Base-by-base conservation (phyloP, 1,140 invertebrate genomes). In the Oryzaephilus surinamensis region DNA sequence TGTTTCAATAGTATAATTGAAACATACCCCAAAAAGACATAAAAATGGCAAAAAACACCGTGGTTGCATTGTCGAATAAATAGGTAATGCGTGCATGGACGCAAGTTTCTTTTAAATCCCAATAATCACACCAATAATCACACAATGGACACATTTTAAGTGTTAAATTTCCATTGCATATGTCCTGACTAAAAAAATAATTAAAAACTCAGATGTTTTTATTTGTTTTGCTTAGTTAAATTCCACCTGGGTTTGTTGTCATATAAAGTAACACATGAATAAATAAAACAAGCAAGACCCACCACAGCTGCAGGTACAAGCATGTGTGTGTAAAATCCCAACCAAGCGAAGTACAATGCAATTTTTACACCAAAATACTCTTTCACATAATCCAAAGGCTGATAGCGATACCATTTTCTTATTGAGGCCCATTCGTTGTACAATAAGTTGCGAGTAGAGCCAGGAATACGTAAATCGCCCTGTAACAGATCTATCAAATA, bases 301-400 rank as follows among this genome's bases (percentile, higher is more conserved):
- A 91, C 76, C 32, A 92, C 57, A 2, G 89, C 82, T 2, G 91
- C 84, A 3, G 84, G 76, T n/a, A 92, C 74, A 37, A 98, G 61
- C 79, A 94, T 89, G 29, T 84, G 79, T 0, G 94, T 97, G 57
- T 98, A 98, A 63, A 88, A 98, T 20, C 93, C 94, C 12, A 97
- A 66, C 94, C 94, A 97, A 4, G 92, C 91, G 61, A 97, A 98
- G 62, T 97, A 98, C 21, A 94, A 64, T 19, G 79, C 69, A 47
- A 93, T 89, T 69, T 94, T 95, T 17, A 93, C 88, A 6, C 92
- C 92, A 68, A 95, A 94, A 63, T 96, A 96, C 42, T 84, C 76
- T 54, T 84, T 83, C 37, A 94, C 67, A 48, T 93, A 81, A 62
- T 93, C 86, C 15, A 95, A 63, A 0, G 92, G 91, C 57, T 95